Evolutionary conservation across 2,113 vertebrate species (phyloP).

Genomic region (Cyrtonyx montezumae): DNA sequence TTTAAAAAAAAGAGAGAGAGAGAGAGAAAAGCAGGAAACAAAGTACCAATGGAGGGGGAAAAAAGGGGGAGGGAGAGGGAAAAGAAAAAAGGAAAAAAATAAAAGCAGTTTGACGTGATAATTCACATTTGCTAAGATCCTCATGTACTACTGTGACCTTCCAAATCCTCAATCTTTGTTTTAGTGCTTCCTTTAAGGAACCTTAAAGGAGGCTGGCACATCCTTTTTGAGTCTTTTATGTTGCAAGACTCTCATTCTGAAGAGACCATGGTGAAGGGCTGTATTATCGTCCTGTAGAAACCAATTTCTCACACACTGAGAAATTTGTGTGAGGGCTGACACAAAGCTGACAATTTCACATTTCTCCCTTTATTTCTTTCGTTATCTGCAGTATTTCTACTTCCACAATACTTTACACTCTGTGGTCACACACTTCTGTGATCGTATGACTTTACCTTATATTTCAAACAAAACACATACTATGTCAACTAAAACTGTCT

Average conservation of each 20-base stretch:
- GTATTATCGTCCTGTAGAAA: neutral
- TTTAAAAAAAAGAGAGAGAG: neutral
- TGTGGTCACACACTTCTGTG: neutral
- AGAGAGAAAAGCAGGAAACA: neutral
- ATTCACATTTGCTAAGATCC: neutral
- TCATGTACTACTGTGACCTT: neutral
- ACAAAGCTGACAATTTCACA: neutral
- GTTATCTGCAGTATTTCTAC: neutral
- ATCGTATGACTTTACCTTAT: neutral
- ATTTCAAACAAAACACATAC: neutral
- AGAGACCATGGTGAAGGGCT: neutral
- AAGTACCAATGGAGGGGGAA: neutral
- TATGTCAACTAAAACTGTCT: neutral
- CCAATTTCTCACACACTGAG: fast-evolving
- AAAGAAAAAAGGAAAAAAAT: neutral
- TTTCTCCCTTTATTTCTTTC: neutral
- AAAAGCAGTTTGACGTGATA: fast-evolving
- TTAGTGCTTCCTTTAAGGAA: neutral
- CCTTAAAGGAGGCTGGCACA: neutral
- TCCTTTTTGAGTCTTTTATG: neutral
- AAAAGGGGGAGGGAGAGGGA: too few relatives aligned
- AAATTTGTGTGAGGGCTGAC: neutral
- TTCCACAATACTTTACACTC: neutral
- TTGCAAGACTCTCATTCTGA: neutral
- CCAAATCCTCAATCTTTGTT: neutral